These are phyloP conservation scores for Pangasius larnaudii DNA, from an alignment of 2,797 vertebrate genomes.

Conservation along the genomic window DNA sequence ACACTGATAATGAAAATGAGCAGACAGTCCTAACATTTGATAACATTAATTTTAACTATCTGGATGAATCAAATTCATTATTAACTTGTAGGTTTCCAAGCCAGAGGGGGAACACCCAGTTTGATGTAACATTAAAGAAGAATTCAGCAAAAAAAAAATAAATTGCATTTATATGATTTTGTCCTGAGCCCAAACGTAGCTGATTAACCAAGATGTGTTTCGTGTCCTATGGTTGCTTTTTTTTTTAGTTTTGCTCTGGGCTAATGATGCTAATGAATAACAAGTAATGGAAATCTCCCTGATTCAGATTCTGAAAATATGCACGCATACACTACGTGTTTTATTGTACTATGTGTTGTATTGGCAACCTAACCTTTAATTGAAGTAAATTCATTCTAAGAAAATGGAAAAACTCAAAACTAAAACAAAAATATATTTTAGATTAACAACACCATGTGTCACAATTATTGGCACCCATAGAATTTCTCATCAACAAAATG, in stretches of 20 bases:
- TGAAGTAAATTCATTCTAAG: neutral
- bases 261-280: neutral
- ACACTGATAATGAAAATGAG: neutral
- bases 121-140: neutral
- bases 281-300: neutral
- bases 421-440: neutral
- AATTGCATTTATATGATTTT: neutral
- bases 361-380: neutral
- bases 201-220: neutral
- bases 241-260: neutral
- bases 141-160: neutral
- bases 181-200: neutral
- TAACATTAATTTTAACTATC: neutral
- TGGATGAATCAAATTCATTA: neutral
- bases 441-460: neutral
- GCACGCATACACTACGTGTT: neutral
- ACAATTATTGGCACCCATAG: neutral
- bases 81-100: slow-evolving; percentile 6
- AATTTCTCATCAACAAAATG: neutral
- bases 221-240: neutral
- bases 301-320: neutral
- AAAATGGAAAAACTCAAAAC: neutral
- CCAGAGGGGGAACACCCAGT: slow-evolving; percentile 20
- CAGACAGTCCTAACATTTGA: neutral
- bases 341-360: neutral